Evolutionary conservation across 1,140 invertebrate genomes (phyloP), one percentile per base, ranked within the genome.

Genomic region (Lordiphosa clarofinis): DNA sequence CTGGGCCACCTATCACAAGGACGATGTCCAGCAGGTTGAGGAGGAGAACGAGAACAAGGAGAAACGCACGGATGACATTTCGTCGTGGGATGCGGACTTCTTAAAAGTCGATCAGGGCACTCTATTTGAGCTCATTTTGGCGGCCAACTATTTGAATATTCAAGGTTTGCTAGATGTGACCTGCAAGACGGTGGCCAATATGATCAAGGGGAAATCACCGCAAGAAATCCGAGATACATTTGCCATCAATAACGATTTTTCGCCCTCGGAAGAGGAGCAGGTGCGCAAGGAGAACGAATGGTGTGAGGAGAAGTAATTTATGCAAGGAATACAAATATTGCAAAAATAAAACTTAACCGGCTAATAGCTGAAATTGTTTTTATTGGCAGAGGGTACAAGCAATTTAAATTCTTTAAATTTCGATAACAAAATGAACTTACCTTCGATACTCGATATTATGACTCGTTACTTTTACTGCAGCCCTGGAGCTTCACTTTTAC

Each of bases 211-310:
- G 1, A 99, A 98, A 87, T 96, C 96, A 4, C 98, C 98, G 0
- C 98, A 99, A 88, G 98, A 99, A 89, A 99, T 99, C 56, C 93
- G 98, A 2, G 99, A 99, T 89, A 99, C 97, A 0, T 99, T 99
- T 87, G 99, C 99, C 87, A 99, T 99, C 66, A 98, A 98, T 88
- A 99, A 99, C 90, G 98, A 99, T 89, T 99, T 99, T 74, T 95
- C 97, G 7, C 94, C 95, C 15, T 96, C 98, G 87, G 97, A 98
- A 89, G 96, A 98, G 86, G 96, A 98, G 82, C 97, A 98, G 91
- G 97, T 96, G 4, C 94, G 97, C 58, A 99, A 98, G 87, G 98
- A 99, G 88, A 99, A 99, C 89, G 97, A 99, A 87, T 99, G 98
- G 98, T 99, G 97, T 90, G 97, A 99, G 89, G 96, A 97, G 72